These are phyloP conservation scores for Drosophila navojoa DNA, from an alignment of 1,140 invertebrate species.

Conservation along the genomic window DNA sequence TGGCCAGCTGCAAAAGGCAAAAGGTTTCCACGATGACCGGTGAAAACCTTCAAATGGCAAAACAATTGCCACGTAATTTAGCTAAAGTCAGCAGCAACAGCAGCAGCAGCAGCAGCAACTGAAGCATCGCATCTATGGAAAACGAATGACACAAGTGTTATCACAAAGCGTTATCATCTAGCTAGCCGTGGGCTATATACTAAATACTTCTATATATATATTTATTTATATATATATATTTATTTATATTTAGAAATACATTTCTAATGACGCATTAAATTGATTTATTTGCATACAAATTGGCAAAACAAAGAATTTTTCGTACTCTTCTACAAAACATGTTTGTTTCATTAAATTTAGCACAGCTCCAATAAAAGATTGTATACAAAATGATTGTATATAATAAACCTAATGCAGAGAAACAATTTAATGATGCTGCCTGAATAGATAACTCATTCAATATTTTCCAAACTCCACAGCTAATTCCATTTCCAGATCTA, in stretches of 20 bases:
- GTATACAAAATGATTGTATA: too few species aligned
- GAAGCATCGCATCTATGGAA: too few species aligned
- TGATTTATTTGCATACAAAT: too few species aligned
- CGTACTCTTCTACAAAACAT: too few species aligned
- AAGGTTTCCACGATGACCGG: constrained; percentile 51
- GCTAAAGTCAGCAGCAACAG: constrained; percentile 4
- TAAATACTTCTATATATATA: neutral
- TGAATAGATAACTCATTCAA: too few species aligned
- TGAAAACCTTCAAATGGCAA: constrained; percentile 53
- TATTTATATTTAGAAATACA: neutral
- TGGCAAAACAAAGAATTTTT: too few species aligned
- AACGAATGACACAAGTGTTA: constrained; percentile 63
- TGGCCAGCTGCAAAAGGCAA: constrained; percentile 34
- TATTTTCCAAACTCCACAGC: too few species aligned
- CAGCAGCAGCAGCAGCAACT: neutral
- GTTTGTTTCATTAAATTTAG: too few species aligned
- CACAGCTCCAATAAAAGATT: too few species aligned
- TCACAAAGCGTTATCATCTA: constrained; percentile 23
- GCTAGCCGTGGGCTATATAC: neutral
- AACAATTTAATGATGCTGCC: too few species aligned
- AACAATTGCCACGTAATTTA: constrained; percentile 43
- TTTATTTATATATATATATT: neutral
- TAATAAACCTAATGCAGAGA: too few species aligned
- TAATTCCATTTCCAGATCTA: too few species aligned
- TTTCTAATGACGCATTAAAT: neutral